Evolutionary conservation across 2,797 vertebrate genomes (phyloP), one percentile per base, ranked within the genome.

Genomic region (Melanotaenia trifasciata): DNA sequence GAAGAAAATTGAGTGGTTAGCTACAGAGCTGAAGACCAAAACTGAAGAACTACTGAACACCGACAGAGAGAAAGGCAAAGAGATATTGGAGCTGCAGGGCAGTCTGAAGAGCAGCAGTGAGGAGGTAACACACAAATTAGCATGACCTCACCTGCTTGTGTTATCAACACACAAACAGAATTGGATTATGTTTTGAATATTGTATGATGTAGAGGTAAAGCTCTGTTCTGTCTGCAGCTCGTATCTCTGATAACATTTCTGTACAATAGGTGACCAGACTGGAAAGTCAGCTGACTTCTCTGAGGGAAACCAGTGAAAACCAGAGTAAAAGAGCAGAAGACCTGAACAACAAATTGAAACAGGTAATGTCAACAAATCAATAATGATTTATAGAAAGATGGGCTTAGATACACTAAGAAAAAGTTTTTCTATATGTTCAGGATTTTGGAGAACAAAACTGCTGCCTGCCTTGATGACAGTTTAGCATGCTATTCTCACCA

Each of bases 261-360:
- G 4, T 58, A 28, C 16, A 74, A 24, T 82, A 99, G 98, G 94
- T 96, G 79, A 92, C 87, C 65, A 93, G 94, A 66, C 84, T 97
- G 87, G 96, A 98, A 73, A 94, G 95, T 35, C 96, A 98, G 78
- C 93, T 97, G 32, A 88, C 83, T 50, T 90, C 93, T 38, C 89
- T 98, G 63, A 98, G 95, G 89, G 93, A 94, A 35, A 94, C 94
- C 43, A 95, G 94, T 73, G 96, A 97, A 72, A 96, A 93, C 75
- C 94, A 97, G 63, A 94, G 93, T 68, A 96, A 95, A 81, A 96
- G 95, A 24, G 96, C 96, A 0, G 96, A 96, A 83, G 96, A 98
- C 61, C 93, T 98, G 71, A 86, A 98, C 91, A 95, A 78, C 80
- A 99, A 98, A 93, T 86, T 98, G 50, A 99, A 97, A 88, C 97